Base-by-base conservation (phyloP, 2,797 vertebrate species). In the Phaenicophaeus curvirostris region DNA sequence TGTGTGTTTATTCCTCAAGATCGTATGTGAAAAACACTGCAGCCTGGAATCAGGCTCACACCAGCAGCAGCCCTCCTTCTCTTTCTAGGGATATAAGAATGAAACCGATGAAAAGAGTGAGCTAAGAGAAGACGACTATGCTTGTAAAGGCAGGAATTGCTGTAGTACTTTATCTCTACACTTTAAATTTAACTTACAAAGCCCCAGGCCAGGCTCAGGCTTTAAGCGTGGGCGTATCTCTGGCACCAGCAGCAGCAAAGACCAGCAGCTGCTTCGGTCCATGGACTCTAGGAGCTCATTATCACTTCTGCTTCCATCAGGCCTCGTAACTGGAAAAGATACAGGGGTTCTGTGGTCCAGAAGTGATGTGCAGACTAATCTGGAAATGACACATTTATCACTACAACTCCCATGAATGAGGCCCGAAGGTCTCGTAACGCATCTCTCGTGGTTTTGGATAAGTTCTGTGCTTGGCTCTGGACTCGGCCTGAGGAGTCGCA, bases 1-100 rank as follows among this genome's bases (percentile, higher is more conserved):
- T 42, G 13, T 62, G 20, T 88, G 33, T 85, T 93, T 62, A 73
- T 87, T 28, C 30, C 54, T n/a, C 59, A 58, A 91, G 58, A 58
- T 81, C 30, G 1, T 62, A 5, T 14, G 17, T 62, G 67, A 62
- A 80, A 76, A 85, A 53, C 28, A 33, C 39, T 21, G 44, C 50
- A 67, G 51, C 44, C 58, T 67, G 30, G 59, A 67, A 63, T 63
- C 31, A 0, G 5, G 33, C 51, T 89, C 0, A 0, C 42, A 35
- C 13, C 35, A 65, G 46, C 27, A 73, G 67, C 75, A 83, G 51
- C 18, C 25, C 89, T 91, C n/a, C 35, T 80, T 80, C 31, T 80
- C 28, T 53, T 93, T 58, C 48, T 74, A 53, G 33, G n/a, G 35
- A 44, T 53, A 23, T 31, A 85, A 87, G 41, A 89, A 48, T 33